Base-by-base conservation (phyloP, 1,140 invertebrate species). In the Psilanteris sp. region DNA sequence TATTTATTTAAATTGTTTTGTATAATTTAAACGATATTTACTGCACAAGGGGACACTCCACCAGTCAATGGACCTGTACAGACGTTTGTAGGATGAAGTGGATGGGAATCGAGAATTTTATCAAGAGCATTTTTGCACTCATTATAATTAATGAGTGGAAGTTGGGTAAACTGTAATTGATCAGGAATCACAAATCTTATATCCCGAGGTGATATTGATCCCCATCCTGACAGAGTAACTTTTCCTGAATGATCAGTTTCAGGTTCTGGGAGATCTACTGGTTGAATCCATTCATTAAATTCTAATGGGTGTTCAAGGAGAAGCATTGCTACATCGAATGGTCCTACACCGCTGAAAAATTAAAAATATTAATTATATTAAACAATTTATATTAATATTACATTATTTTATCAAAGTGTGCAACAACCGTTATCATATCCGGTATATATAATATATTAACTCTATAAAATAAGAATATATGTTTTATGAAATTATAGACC, bases 311-410 rank as follows among this genome's bases (percentile, higher is more conserved):
- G 83, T 9, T 83, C 83, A 3, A 93, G 79, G 48, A 87, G 89
- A n/a, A 94, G 80, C 1, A 94, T 43, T n/a, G 91, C 92, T 46
- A 94, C 90, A 74, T 94, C 93, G 62, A 91, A 89, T 11, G 89
- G 88, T 11, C 80, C 89, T 2, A 91, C 90, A 4, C 85, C 87
- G 3, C 32, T 36, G 32, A 3, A 20, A 20, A 3, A 20, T 3
- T 3, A 3, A 5, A 3, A 4, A 36, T 4, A 3, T 3, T n/a
- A n/a, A n/a, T n/a, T n/a, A n/a, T n/a, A n/a, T n/a, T n/a, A n/a
- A n/a, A n/a, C n/a, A n/a, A n/a, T n/a, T n/a, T n/a, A n/a, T n/a
- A n/a, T n/a, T n/a, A n/a, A n/a, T n/a, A n/a, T n/a, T n/a, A n/a
- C n/a, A n/a, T n/a, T n/a, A n/a, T n/a, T n/a, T n/a, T n/a, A n/a